These are phyloP conservation scores for Tringa solitaria DNA, from an alignment of 2,113 vertebrate genomes.

Conservation along the genomic window DNA sequence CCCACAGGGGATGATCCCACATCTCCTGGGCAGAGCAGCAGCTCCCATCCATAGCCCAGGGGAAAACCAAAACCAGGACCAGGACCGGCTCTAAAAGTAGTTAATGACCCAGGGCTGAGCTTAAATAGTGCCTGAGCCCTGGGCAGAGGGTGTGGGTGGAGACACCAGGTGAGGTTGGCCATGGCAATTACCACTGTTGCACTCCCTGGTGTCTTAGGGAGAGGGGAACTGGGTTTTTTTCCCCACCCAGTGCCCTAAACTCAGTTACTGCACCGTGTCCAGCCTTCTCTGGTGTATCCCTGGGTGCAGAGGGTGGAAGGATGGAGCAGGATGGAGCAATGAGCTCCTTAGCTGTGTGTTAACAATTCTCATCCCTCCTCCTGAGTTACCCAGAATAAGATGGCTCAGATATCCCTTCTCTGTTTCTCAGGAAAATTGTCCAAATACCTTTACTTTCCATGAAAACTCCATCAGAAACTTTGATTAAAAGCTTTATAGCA, in stretches of 20 bases:
- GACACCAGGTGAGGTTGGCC: neutral
- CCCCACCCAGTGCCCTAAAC: neutral
- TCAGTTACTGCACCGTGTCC: accelerated
- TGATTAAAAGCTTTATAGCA: neutral
- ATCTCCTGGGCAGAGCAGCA: neutral
- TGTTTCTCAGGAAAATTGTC: too few species aligned
- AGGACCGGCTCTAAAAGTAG: neutral
- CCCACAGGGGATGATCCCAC: accelerated
- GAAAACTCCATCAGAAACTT: neutral
- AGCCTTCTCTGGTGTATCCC: too few species aligned
- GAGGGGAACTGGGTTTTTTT: neutral
- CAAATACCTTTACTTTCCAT: neutral
- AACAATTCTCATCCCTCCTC: neutral
- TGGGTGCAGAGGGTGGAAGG: neutral
- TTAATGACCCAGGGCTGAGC: neutral
- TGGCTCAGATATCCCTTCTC: accelerated
- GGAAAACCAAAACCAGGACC: neutral
- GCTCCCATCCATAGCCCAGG: too few species aligned
- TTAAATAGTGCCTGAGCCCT: neutral
- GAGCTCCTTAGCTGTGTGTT: neutral
- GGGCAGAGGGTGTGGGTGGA: neutral
- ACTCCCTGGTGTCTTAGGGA: neutral
- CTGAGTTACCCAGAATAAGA: neutral
- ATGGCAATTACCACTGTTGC: accelerated
- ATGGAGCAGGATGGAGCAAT: neutral